Evolutionary conservation across 2,888 invertebrate species (phyloP), one percentile per base, ranked within the genome.

Genomic region (Calliphora vomitoria): DNA sequence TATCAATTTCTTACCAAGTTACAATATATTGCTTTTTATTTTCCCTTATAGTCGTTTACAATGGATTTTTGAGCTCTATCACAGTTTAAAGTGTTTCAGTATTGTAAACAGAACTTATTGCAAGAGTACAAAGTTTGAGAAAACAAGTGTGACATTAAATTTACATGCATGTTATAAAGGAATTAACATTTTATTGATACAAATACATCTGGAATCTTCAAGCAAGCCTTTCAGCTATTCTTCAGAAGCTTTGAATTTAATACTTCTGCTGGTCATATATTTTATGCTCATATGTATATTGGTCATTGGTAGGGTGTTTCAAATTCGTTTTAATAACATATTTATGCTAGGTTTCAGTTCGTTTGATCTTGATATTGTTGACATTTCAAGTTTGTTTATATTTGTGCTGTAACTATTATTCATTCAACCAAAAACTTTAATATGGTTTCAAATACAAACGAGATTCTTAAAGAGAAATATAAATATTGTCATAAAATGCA

Each of bases 351-450:
- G 31, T 44, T 74, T 58, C 41, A 10, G 44, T 50, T 50, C 31
- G 10, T 38, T 76, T 76, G 76, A 66, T 76, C 76, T 76, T 76
- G 64, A 76, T 76, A 76, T 53, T 76, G 20, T 64, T 76, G 64
- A 66, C 38, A 50, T 53, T 53, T 13, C 62, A 76, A 66, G 64
- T 76, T 76, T 76, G 6, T 66, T 53, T 76, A 3, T 47, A 60
- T 60, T 76, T 41, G 44, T 38, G 20, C 20, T 64, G 55, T 68
- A 41, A 44, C 41, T 41, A 11, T 68, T 68, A 25, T 20, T 62
- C 47, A 80, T 13, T 80, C 58, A 80, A 50, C 35, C 80, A n/a
- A 47, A 58, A 69, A 80, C 60, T 50, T 50, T 80, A 47, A 64
- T 76, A 76, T 66, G 76, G 76, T 53, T 64, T 76, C 76, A 41